A percentile compares a stretch with the other conserved stretches of the same genome.
phyloP scores from a whole-genome alignment of 2,888 invertebrate genomes.

The Nebria salina region DNA sequence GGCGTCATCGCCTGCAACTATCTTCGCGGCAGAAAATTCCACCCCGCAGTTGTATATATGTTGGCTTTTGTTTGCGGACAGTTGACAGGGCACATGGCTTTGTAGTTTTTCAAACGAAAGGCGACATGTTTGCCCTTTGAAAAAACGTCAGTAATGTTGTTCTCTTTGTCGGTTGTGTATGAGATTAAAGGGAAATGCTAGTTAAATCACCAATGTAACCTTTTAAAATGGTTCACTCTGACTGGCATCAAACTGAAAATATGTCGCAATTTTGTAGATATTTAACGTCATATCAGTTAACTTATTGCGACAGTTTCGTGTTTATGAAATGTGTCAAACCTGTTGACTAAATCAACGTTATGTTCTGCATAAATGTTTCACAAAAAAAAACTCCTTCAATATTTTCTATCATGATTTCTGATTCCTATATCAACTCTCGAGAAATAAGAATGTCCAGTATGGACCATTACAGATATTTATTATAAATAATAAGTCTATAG shows the following conservation, averaged over 20 bases:
- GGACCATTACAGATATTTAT: too few relatives aligned
- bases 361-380: background rate
- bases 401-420: background rate
- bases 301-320: background rate
- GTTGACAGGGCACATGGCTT: slow-evolving; percentile 39
- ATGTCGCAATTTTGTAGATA: slow-evolving; percentile 1
- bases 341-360: background rate
- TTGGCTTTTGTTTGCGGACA: slow-evolving; percentile 39
- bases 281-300: background rate
- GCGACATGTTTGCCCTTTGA: slow-evolving; percentile 28
- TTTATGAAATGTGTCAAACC: background rate
- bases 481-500: too few relatives aligned
- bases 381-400: background rate
- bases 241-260: background rate
- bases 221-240: background rate
- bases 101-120: slow-evolving; percentile 31
- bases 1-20: background rate
- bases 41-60: background rate
- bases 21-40: background rate
- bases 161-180: background rate
- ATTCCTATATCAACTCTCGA: background rate
- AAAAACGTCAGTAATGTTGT: slow-evolving; percentile 15
- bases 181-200: slow-evolving; percentile 39
- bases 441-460: too few relatives aligned
- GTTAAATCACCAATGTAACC: slow-evolving; percentile 35